These are phyloP conservation scores for Poeciliopsis turneri DNA, from an alignment of 2,797 vertebrate genomes.

Conservation along the genomic window DNA sequence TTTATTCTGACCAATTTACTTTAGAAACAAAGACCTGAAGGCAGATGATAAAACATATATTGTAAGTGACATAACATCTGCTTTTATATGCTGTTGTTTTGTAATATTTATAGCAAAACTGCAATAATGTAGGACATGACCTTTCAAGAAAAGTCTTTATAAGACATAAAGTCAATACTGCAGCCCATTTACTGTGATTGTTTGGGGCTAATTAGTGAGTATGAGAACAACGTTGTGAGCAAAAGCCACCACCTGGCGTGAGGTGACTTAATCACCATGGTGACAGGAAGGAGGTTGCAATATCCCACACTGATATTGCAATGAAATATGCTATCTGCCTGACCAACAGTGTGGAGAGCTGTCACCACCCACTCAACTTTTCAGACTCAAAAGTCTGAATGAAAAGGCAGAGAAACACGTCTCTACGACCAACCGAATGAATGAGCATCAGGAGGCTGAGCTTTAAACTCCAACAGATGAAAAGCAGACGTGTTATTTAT, in stretches of 20 bases:
- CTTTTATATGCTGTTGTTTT: background rate
- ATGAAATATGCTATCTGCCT: constrained; percentile 40
- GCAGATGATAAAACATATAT: background rate
- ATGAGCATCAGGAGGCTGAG: background rate
- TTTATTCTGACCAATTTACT: background rate
- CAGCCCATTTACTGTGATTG: constrained; percentile 33
- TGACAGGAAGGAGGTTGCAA: constrained; percentile 43
- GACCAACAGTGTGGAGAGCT: constrained; percentile 34
- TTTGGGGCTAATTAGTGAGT: constrained; percentile 30
- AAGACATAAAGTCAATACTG: constrained; percentile 24
- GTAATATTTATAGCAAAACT: background rate
- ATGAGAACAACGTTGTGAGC: constrained; percentile 36
- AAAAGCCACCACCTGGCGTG: constrained; percentile 18
- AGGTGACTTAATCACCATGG: constrained; percentile 64
- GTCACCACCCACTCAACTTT: constrained; percentile 37
- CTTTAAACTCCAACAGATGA: background rate
- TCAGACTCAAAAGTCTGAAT: constrained; percentile 9
- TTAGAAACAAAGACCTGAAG: background rate
- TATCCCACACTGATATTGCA: constrained; percentile 25
- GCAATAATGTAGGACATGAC: background rate
- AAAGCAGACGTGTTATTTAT: background rate
- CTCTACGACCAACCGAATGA: background rate
- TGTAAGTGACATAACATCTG: background rate
- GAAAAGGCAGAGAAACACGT: background rate
- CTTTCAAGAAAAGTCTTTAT: background rate